Evolutionary conservation across 2,113 vertebrate species (phyloP).

Genomic region (Onychostoma macrolepis): DNA sequence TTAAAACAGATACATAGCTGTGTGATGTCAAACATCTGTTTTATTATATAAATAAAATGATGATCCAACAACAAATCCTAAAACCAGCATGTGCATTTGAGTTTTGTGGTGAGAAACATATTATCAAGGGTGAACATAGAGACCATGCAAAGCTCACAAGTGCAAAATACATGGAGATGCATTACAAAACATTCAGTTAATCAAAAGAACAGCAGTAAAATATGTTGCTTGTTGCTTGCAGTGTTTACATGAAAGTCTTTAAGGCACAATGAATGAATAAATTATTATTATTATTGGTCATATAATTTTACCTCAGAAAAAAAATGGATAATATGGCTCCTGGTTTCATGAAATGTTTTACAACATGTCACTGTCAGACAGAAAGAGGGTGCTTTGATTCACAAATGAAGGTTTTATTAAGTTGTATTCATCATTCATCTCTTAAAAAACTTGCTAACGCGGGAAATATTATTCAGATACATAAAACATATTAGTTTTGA

Average conservation of each 20-base stretch:
- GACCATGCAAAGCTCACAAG: neutral
- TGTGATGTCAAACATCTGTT: too few species aligned
- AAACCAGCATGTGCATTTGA: neutral
- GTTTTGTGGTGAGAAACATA: neutral
- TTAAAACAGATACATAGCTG: too few species aligned
- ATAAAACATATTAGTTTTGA: neutral
- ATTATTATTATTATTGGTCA: neutral
- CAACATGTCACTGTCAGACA: neutral
- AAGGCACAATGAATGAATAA: neutral
- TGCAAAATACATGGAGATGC: neutral
- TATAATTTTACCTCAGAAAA: neutral
- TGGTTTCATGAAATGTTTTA: neutral
- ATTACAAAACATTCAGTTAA: neutral
- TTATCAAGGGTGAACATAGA: neutral
- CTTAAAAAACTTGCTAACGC: neutral
- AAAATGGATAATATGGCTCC: neutral
- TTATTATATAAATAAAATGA: too few species aligned
- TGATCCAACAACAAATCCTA: neutral
- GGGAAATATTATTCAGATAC: neutral
- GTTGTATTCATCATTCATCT: neutral
- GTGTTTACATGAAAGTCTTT: neutral
- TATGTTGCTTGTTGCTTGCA: neutral
- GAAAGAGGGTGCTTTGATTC: neutral
- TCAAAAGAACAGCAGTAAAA: neutral
- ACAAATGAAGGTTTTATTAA: neutral